Conservation (phyloP, 2,888 invertebrate genomes). For the Sussaba pulchella region DNA sequence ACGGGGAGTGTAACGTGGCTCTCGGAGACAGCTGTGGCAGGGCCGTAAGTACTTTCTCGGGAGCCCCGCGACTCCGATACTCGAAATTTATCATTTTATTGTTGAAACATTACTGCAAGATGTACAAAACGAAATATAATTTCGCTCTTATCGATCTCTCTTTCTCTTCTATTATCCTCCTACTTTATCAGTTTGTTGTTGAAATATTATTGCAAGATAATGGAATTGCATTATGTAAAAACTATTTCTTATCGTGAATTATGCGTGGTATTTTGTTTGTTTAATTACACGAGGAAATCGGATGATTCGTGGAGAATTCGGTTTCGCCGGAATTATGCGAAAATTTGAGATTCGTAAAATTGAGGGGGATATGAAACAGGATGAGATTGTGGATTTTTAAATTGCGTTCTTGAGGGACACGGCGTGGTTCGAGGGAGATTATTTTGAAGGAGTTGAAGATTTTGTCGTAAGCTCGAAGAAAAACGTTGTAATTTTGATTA, state of each 20-base stretch:
- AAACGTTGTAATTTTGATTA: slow-evolving; percentile 8
- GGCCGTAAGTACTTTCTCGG: slow-evolving; percentile 72
- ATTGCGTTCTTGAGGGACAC: neutral
- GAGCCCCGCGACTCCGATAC: neutral
- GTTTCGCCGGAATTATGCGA: neutral
- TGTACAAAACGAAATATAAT: too few relatives aligned
- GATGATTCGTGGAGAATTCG: too few relatives aligned
- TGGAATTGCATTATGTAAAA: too few relatives aligned
- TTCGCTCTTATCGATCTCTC: too few relatives aligned
- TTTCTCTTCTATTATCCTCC: too few relatives aligned
- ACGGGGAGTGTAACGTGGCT: slow-evolving; percentile 79
- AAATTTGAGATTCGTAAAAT: neutral
- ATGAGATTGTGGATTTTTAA: neutral
- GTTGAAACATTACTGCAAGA: too few relatives aligned
- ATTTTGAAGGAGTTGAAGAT: neutral
- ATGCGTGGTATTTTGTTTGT: too few relatives aligned
- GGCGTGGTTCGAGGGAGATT: neutral
- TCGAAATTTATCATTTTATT: neutral
- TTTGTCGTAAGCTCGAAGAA: neutral
- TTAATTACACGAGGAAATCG: too few relatives aligned
- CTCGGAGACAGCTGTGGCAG: slow-evolving; percentile 83
- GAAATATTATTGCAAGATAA: neutral
- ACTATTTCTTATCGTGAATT: too few relatives aligned
- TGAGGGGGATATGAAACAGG: neutral
- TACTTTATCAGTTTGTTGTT: too few relatives aligned